phyloP scores from a whole-genome alignment of 2,113 vertebrate genomes.

The Motacilla alba region DNA sequence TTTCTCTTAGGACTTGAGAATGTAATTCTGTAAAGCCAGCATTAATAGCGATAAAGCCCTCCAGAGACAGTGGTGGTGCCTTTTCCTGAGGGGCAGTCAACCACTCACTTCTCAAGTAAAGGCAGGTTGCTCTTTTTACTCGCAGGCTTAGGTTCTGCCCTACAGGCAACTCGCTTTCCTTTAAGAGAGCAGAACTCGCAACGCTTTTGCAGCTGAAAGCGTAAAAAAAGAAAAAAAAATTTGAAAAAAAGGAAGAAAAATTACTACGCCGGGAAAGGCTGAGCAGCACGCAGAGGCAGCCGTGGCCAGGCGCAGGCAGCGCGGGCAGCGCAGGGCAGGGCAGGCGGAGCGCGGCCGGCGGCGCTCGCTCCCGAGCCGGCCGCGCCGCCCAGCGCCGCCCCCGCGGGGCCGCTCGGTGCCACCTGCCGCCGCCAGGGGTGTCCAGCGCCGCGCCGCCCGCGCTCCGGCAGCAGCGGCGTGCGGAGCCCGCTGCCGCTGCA shows the following conservation, averaged over 20 bases:
- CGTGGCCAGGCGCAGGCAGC: no score
- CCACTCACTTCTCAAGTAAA: not conserved
- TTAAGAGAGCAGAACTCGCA: not conserved
- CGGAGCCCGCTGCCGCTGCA: not conserved
- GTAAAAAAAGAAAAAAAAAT: no score
- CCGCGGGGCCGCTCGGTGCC: no score
- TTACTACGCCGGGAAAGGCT: not conserved
- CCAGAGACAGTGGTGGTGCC: not conserved
- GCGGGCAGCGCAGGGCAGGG: no score
- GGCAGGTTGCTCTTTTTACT: not conserved
- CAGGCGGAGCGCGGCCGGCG: no score
- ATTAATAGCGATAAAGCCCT: not conserved
- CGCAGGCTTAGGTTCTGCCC: not conserved
- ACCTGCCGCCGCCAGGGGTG: no score
- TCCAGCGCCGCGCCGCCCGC: no score
- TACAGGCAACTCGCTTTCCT: not conserved
- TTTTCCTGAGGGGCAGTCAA: not conserved
- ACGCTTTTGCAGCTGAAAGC: not conserved
- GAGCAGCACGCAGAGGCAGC: not conserved
- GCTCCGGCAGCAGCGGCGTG: not conserved
- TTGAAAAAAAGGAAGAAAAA: no score
- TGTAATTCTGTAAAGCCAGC: not conserved
- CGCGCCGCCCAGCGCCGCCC: no score
- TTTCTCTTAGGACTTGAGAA: not conserved
- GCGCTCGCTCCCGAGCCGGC: no score